Base-by-base conservation (phyloP, 2,888 invertebrate species). In the Torymus aiolomorphi region DNA sequence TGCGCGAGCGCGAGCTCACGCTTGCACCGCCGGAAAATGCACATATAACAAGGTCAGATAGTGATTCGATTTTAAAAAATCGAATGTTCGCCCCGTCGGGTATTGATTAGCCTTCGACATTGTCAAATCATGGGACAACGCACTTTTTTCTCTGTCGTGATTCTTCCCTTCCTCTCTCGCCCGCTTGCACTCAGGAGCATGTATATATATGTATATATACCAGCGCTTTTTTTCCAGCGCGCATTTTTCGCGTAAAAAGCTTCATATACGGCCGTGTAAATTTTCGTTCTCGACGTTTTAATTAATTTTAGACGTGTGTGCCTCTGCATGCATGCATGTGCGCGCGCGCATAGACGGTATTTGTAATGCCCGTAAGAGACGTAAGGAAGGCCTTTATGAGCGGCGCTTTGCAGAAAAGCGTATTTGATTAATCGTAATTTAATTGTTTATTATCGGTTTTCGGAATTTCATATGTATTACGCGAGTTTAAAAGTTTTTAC, bases 91-190 rank as follows among this genome's bases (percentile, higher is more conserved):
- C 85, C 86, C 84, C 82, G 83, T 82, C 75, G 85, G 87, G 86
- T 89, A 90, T 90, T 89, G 90, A 90, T 90, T 89, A 90, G 89
- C 89, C 89, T 90, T 90, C 89, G 89, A 89, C 90, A 89, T 89
- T 89, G 89, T 90, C 90, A 89, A 90, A 90, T 89, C 89, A 88
- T 84, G 87, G 85, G 86, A 88, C 87, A 86, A 87, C 87, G 87
- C 81, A 86, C 85, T 89, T 90, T 88, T 42, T 89, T 89, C 85
- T 85, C 82, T 78, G 84, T 81, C 83, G 82, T 80, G 85, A 85
- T 84, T 85, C 84, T 80, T 81, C 81, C 82, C 78, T 83, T 83
- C 42, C 42, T 42, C 42, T 42, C 42, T 42, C 42, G 5, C 42
- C 0, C 42, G 42, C 42, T 42, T 1, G 8, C 42, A 42, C 42